phyloP scores from a whole-genome alignment of 2,113 vertebrate genomes.

The Lipotes vexillifer region DNA sequence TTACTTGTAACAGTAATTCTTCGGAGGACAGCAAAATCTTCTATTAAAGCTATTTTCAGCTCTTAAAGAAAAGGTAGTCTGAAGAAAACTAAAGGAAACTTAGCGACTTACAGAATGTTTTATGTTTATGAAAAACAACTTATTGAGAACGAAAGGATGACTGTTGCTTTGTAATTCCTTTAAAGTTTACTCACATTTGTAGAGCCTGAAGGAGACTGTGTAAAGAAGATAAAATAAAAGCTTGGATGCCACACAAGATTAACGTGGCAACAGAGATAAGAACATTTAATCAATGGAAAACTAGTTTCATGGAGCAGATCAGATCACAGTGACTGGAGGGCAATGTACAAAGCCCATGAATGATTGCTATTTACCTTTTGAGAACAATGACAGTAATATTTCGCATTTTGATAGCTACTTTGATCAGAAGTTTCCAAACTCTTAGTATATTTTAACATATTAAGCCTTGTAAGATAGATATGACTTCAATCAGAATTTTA shows the following conservation, averaged over 20 bases:
- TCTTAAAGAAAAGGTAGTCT: not conserved
- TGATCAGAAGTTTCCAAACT: conserved; percentile 61
- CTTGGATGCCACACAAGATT: conserved; percentile 63
- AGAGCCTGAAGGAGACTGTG: conserved; percentile 54
- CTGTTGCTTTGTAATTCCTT: conserved; percentile 36
- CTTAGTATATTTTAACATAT: conserved; percentile 55
- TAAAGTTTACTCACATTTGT: conserved; percentile 56
- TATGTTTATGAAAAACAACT: conserved; percentile 12
- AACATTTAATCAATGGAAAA: conserved; percentile 65
- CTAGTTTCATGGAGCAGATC: conserved; percentile 30
- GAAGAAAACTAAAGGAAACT: not conserved
- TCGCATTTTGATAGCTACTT: conserved; percentile 60
- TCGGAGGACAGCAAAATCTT: not conserved
- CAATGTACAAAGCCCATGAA: not conserved
- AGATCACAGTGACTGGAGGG: conserved; percentile 57
- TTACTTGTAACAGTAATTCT: not conserved
- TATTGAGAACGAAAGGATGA: not conserved
- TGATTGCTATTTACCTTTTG: conserved; percentile 50
- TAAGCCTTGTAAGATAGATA: conserved; percentile 54
- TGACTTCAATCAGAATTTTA: conserved; percentile 59
- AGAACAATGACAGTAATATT: conserved; percentile 63
- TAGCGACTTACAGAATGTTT: not conserved
- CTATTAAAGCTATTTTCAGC: not conserved
- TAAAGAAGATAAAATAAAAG: conserved; percentile 68
- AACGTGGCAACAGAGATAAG: conserved; percentile 61